Percentiles rank a stretch among this genome's conserved stretches.
Evolutionary conservation across 2,888 invertebrate genomes (phyloP).

Genomic region (Lasioglossum leucozonium): DNA sequence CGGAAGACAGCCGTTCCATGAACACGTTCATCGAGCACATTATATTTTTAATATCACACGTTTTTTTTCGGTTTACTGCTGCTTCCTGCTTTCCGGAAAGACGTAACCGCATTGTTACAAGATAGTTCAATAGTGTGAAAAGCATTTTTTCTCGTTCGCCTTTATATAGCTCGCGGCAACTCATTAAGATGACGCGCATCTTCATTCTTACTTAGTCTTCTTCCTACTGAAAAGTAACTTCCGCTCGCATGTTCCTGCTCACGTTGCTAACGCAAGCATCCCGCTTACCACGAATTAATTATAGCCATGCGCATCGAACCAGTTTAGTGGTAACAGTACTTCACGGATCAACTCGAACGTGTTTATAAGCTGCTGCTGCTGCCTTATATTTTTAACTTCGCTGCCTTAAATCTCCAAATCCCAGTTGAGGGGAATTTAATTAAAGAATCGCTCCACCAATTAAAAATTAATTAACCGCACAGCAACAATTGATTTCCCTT

Average conservation of each 20-base stretch:
- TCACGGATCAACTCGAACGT: slow-evolving; percentile 14
- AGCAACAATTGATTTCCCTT: not conserved
- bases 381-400: not conserved
- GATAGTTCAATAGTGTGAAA: not conserved
- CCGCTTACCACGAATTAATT: slow-evolving; percentile 63
- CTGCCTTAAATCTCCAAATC: not conserved
- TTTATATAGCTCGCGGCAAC: not conserved
- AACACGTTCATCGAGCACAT: not conserved
- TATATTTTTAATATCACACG: not conserved
- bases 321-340: slow-evolving; percentile 2
- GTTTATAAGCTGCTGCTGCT: slow-evolving; percentile 32
- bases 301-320: slow-evolving; percentile 45
- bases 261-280: slow-evolving; percentile 42
- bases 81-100: not conserved
- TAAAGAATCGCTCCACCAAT: not conserved
- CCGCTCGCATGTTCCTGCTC: slow-evolving; percentile 67
- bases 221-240: slow-evolving; percentile 59
- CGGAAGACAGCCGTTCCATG: not conserved
- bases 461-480: not conserved
- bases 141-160: not conserved
- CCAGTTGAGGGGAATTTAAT: not conserved
- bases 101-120: not conserved
- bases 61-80: not conserved
- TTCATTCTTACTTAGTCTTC: slow-evolving; percentile 13
- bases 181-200: slow-evolving; percentile 19